These are phyloP conservation scores for Trogon surrucura DNA, from an alignment of 2,113 vertebrate genomes.

Conservation along the genomic window DNA sequence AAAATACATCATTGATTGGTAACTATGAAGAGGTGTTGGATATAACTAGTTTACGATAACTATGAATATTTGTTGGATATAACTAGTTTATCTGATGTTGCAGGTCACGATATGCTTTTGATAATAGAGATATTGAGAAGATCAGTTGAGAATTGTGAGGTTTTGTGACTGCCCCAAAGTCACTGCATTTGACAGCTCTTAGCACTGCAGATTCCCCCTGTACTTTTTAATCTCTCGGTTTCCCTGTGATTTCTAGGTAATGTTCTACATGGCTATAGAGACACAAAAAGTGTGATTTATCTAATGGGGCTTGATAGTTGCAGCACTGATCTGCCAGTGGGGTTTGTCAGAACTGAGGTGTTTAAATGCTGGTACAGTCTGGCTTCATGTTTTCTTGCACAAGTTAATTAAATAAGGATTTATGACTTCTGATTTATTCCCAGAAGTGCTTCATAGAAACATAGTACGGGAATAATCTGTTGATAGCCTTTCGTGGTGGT, in stretches of 20 bases:
- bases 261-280: not conserved
- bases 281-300: not conserved
- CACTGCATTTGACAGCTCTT: not conserved
- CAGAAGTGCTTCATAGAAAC: not conserved
- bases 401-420: slow-evolving; percentile 16
- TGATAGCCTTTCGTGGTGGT: not conserved
- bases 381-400: not conserved
- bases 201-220: not conserved
- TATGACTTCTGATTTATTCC: not conserved
- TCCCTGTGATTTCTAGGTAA: not conserved
- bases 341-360: not conserved
- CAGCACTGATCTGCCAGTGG: not conserved
- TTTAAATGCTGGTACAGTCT: not conserved
- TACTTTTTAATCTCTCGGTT: not conserved
- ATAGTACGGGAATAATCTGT: not conserved
- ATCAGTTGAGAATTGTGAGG: not conserved
- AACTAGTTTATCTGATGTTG: not conserved
- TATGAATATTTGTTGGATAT: not conserved
- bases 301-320: not conserved
- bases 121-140: not conserved
- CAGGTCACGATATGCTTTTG: not conserved
- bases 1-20: slow-evolving; percentile 5
- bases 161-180: not conserved
- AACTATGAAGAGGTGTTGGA: not conserved
- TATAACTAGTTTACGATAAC: not conserved